Evolutionary conservation across 2,797 vertebrate genomes (phyloP).

Genomic region (Gadopsis bispinosus): DNA sequence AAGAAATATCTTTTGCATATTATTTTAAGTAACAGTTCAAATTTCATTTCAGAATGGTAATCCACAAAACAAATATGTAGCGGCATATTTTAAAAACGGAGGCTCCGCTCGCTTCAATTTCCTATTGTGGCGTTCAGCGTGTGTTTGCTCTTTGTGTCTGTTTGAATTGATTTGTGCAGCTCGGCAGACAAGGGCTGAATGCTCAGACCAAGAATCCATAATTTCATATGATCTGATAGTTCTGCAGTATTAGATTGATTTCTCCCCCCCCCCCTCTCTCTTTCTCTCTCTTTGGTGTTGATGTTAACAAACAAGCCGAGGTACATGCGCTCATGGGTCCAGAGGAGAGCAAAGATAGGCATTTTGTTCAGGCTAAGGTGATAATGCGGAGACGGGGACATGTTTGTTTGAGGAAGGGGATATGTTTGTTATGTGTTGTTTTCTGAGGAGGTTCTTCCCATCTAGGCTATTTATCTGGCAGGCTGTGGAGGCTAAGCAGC

Average conservation of each 20-base stretch:
- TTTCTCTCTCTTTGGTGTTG: constrained; percentile 82
- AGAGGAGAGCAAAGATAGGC: constrained; percentile 72
- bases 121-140: constrained; percentile 86
- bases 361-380: constrained; percentile 74
- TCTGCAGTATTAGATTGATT: constrained; percentile 93
- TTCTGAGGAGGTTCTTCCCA: constrained; percentile 61
- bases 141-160: constrained; percentile 93
- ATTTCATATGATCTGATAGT: constrained; percentile 95
- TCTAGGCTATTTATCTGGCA: constrained; percentile 47
- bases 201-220: constrained; percentile 92
- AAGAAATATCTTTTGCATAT: constrained; percentile 90
- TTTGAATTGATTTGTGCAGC: constrained; percentile 95
- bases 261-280: constrained; percentile 66
- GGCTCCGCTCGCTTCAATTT: constrained; percentile 87
- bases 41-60: constrained; percentile 91
- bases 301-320: constrained; percentile 90
- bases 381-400: constrained; percentile 74
- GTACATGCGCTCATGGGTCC: constrained; percentile 82
- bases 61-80: constrained; percentile 90
- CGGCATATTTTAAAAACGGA: constrained; percentile 86
- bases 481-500: too few species aligned
- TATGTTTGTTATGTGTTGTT: constrained; percentile 74
- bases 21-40: constrained; percentile 92
- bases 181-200: constrained; percentile 92
- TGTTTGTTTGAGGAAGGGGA: constrained; percentile 74